phyloP scores from a whole-genome alignment of 2,797 vertebrate species.

The Etheostoma nigrum region DNA sequence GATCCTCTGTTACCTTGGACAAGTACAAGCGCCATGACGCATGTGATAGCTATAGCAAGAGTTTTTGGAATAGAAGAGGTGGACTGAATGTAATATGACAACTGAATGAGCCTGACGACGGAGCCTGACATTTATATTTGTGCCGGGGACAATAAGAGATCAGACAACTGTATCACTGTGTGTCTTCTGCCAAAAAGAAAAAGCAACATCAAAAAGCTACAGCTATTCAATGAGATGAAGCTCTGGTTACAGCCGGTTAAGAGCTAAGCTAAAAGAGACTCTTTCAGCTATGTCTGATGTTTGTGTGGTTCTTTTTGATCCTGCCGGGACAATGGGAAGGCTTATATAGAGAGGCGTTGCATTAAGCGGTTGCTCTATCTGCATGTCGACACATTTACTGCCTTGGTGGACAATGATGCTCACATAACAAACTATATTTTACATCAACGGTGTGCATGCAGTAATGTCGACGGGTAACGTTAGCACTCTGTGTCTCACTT shows the following conservation, averaged over 20 bases:
- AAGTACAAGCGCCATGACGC: slow-evolving; percentile 63
- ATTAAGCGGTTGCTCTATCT: slow-evolving; percentile 42
- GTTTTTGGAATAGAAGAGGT: slow-evolving; percentile 61
- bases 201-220: slow-evolving; percentile 76
- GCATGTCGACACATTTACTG: slow-evolving; percentile 43
- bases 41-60: slow-evolving; percentile 61
- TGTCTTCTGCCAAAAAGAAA: slow-evolving; percentile 62
- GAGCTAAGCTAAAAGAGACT: slow-evolving; percentile 71
- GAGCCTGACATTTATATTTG: slow-evolving; percentile 78
- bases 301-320: slow-evolving; percentile 70
- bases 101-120: slow-evolving; percentile 76
- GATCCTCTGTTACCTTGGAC: slow-evolving; percentile 72
- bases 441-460: slow-evolving; percentile 16
- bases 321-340: slow-evolving; percentile 51
- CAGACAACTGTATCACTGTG: slow-evolving; percentile 76
- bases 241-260: slow-evolving; percentile 70
- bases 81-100: slow-evolving; percentile 57
- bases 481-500: not conserved
- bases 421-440: slow-evolving; percentile 23
- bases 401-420: slow-evolving; percentile 7
- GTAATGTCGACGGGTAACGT: not conserved
- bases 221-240: slow-evolving; percentile 56
- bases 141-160: slow-evolving; percentile 76
- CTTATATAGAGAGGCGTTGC: slow-evolving; percentile 41
- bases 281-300: slow-evolving; percentile 67